Evolutionary conservation across 2,113 vertebrate genomes (phyloP).

Genomic region (Edolisoma coerulescens): DNA sequence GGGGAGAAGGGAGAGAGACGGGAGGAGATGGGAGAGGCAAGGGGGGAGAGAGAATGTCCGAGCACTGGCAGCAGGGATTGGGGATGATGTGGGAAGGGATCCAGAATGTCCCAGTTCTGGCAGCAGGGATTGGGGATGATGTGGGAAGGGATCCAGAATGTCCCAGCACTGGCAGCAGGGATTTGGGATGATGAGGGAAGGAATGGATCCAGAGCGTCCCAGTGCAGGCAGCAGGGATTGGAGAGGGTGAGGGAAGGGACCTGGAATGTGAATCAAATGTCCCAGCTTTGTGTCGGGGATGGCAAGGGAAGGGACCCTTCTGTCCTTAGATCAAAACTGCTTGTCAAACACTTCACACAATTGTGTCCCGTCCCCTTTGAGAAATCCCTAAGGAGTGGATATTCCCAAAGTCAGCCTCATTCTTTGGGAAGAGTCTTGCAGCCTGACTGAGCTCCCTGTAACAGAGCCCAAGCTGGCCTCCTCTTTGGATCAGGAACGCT

Average conservation of each 20-base stretch:
- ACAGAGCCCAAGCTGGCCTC: neutral
- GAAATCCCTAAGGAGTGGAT: neutral
- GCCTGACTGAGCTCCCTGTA: neutral
- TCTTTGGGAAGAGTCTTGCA: neutral
- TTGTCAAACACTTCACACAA: neutral
- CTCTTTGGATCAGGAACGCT: accelerated
- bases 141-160: neutral
- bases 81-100: neutral
- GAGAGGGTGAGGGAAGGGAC: neutral
- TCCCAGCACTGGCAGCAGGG: neutral
- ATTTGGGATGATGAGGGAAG: neutral
- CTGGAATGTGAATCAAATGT: neutral
- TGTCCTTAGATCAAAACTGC: neutral
- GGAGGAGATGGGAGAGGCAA: neutral
- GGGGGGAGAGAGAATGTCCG: no score
- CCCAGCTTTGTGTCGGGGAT: neutral
- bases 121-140: neutral
- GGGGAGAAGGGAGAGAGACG: neutral
- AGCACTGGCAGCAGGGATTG: neutral
- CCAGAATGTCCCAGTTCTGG: neutral
- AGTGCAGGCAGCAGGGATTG: neutral
- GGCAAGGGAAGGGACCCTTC: neutral
- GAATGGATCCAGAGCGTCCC: no score
- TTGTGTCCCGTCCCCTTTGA: neutral
- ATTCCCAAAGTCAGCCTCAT: neutral